These are phyloP conservation scores for Limnephilus auricula DNA, from an alignment of 2,888 invertebrate genomes.

Conservation along the genomic window DNA sequence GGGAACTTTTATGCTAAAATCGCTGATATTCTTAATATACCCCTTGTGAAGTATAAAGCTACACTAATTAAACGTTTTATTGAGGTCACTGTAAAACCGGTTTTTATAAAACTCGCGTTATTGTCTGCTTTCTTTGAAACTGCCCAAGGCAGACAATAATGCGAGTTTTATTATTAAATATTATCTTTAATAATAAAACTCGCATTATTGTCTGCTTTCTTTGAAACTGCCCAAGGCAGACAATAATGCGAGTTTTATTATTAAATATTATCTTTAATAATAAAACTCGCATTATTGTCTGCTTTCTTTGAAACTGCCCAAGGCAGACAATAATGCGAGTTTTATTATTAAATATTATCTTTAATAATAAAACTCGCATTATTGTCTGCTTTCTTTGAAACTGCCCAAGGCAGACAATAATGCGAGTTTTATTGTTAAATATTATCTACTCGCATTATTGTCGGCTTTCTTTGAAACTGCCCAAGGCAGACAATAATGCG, in stretches of 20 bases:
- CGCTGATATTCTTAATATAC: too few species aligned
- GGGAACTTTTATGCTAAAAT: too few species aligned
- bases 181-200: too few species aligned
- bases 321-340: background rate
- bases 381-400: background rate
- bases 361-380: too few species aligned
- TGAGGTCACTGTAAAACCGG: too few species aligned
- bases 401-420: background rate
- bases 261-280: background rate
- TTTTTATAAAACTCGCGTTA: too few species aligned
- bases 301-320: background rate
- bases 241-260: background rate
- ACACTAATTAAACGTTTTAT: too few species aligned
- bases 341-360: background rate
- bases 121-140: background rate
- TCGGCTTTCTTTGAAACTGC: background rate
- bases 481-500: background rate
- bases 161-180: background rate
- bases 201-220: too few species aligned
- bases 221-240: background rate
- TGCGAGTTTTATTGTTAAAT: background rate
- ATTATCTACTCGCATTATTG: too few species aligned
- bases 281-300: too few species aligned
- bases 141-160: background rate
- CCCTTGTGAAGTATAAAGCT: too few species aligned